Percentiles rank a stretch among this genome's conserved stretches.
These are phyloP conservation scores for Cyrtorhinus lividipennis DNA, from an alignment of 1,140 invertebrate genomes.

Conservation along the genomic window DNA sequence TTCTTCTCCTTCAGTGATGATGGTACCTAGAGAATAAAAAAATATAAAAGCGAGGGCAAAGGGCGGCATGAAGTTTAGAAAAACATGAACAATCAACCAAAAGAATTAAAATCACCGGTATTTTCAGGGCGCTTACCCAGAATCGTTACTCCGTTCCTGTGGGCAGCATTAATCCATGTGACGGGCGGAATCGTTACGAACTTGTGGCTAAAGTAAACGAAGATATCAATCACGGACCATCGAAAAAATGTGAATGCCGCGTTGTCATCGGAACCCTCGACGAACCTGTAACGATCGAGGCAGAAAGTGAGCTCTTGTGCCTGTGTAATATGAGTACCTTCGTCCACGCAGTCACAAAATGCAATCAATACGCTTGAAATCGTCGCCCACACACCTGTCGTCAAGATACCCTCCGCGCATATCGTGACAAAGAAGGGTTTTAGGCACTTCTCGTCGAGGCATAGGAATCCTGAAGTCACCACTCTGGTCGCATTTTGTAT, in stretches of 20 bases:
- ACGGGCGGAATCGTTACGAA: constrained; percentile 87
- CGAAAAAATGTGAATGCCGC: constrained; percentile 72
- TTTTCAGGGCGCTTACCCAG: too few species aligned
- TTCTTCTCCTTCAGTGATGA: constrained; percentile 74
- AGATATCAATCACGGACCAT: constrained; percentile 82
- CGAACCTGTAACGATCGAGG: too few species aligned
- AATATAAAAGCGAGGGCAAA: too few species aligned
- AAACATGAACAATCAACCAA: too few species aligned
- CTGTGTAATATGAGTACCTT: too few species aligned
- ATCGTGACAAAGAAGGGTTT: constrained; percentile 86
- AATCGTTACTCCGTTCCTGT: constrained; percentile 76
- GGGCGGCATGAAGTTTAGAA: neutral
- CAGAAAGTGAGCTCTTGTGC: too few species aligned
- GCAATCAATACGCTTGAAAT: too few species aligned
- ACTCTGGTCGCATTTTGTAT: neutral
- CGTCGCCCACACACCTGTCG: constrained; percentile 69
- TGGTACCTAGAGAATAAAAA: constrained; percentile 48
- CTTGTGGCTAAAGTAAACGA: constrained; percentile 93
- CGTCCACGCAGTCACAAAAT: too few species aligned
- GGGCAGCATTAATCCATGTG: constrained; percentile 85
- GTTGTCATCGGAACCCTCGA: constrained; percentile 46
- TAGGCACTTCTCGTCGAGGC: constrained; percentile 29
- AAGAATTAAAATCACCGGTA: too few species aligned
- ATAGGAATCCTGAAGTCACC: neutral
- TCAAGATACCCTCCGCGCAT: constrained; percentile 87